A percentile compares a stretch with the other conserved stretches of the same genome.
Evolutionary conservation across 2,888 invertebrate species (phyloP).

Genomic region (Ophion slaviceki): DNA sequence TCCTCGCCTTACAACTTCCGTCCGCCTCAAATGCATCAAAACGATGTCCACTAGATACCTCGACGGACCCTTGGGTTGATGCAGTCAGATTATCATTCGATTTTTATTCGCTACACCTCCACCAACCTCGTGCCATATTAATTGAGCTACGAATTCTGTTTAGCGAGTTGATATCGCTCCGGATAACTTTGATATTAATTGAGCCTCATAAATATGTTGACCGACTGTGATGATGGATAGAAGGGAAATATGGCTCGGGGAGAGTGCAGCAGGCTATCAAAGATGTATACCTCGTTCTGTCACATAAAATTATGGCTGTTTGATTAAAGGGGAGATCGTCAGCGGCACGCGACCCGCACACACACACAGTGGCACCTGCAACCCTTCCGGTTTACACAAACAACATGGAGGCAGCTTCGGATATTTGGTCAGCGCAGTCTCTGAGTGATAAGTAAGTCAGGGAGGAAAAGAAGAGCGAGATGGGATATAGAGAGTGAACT

Average conservation of each 20-base stretch:
- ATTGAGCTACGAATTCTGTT: conserved; percentile 29
- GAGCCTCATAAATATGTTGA: conserved; percentile 53
- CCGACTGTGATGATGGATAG: conserved; percentile 5
- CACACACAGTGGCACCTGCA: conserved; percentile 14
- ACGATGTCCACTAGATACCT: not conserved
- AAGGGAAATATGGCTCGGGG: not conserved
- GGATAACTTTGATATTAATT: conserved; percentile 48
- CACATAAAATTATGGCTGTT: conserved; percentile 62
- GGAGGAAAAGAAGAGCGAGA: not conserved
- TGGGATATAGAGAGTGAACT: not conserved
- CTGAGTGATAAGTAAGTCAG: too few relatives aligned
- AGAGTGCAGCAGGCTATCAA: conserved; percentile 16
- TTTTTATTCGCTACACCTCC: conserved; percentile 4
- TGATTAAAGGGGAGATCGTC: conserved; percentile 55
- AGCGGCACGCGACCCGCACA: conserved; percentile 49
- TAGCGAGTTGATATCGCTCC: conserved; percentile 17
- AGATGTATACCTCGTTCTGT: conserved; percentile 38
- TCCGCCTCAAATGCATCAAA: not conserved
- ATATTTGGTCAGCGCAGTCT: not conserved
- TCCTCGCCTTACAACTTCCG: conserved; percentile 10
- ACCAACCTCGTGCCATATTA: not conserved
- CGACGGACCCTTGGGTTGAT: not conserved
- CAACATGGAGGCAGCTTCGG: not conserved
- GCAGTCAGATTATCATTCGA: not conserved
- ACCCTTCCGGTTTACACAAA: not conserved